Conservation (phyloP, 2,797 vertebrate species). For the Semotilus atromaculatus region DNA sequence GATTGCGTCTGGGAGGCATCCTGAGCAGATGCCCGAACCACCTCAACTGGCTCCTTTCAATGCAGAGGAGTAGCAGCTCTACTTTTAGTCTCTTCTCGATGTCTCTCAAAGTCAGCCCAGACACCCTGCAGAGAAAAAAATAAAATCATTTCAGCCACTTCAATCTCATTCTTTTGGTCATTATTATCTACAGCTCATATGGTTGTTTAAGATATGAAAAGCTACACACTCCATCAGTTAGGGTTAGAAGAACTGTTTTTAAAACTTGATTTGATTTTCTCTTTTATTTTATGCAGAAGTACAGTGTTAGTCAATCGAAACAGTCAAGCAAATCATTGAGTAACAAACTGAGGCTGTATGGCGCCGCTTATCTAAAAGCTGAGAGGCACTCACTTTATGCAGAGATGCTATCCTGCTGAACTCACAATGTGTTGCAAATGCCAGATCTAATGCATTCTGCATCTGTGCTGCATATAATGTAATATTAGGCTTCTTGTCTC, state of each 20-base stretch:
- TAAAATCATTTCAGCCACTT: too few species aligned
- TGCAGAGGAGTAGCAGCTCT: neutral
- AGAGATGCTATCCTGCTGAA: constrained; percentile 55
- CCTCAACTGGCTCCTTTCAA: neutral
- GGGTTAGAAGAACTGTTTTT: neutral
- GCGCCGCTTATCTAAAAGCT: constrained; percentile 40
- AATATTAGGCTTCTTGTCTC: constrained; percentile 12
- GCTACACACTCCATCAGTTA: too few species aligned
- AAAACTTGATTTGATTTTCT: constrained; percentile 36
- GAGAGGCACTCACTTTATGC: constrained; percentile 46
- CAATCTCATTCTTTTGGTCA: neutral
- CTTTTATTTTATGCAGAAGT: constrained; percentile 36
- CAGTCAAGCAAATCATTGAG: constrained; percentile 15
- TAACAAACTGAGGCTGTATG: constrained; percentile 39
- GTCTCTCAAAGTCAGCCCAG: too few species aligned
- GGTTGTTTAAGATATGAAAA: too few species aligned
- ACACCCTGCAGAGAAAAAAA: too few species aligned
- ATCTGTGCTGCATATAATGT: constrained; percentile 19
- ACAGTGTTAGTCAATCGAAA: constrained; percentile 31
- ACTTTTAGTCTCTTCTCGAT: neutral
- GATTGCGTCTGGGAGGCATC: neutral
- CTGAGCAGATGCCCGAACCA: neutral
- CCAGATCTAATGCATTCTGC: constrained; percentile 57
- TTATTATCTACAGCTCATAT: too few species aligned
- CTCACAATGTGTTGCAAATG: constrained; percentile 56